Evolutionary conservation across 2,113 vertebrate species (phyloP).

Genomic region (Thamnaconus septentrionalis): DNA sequence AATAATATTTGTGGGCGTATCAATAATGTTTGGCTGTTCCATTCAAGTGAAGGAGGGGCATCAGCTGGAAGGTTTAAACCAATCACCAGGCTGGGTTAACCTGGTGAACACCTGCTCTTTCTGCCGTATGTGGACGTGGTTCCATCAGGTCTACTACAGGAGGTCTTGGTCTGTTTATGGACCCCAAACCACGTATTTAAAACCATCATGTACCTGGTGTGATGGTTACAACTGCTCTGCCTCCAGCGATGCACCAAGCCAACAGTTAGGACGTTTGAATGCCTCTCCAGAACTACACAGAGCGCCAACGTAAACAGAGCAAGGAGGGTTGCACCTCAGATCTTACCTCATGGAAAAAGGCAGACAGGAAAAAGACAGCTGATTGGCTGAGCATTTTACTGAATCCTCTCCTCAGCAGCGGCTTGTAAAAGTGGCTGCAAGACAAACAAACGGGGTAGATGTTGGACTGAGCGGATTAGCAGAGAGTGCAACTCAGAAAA

Average conservation of each 20-base stretch:
- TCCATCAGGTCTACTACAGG: no score
- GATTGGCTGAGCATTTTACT: constrained; percentile 78
- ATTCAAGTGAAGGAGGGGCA: background rate
- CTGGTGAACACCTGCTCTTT: background rate
- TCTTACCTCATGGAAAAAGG: constrained; percentile 93
- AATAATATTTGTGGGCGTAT: no score
- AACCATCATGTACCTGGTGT: no score
- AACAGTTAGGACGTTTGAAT: no score
- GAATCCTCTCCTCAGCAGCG: constrained; percentile 80
- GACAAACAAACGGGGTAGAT: constrained; percentile 8
- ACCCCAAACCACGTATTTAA: no score
- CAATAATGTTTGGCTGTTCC: no score
- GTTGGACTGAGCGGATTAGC: no score
- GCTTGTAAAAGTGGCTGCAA: constrained; percentile 90
- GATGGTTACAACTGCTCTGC: no score
- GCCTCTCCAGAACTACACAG: background rate
- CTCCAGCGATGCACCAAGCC: no score
- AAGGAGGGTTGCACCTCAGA: background rate
- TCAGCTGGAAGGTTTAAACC: background rate
- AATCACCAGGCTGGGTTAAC: background rate
- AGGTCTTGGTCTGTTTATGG: no score
- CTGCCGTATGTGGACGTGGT: background rate
- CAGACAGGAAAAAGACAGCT: constrained; percentile 85
- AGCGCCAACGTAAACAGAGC: constrained; percentile 7
- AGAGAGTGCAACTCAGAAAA: no score